Base-by-base conservation (phyloP, 1,140 invertebrate genomes). In the Pseudomyrmex concolor region DNA sequence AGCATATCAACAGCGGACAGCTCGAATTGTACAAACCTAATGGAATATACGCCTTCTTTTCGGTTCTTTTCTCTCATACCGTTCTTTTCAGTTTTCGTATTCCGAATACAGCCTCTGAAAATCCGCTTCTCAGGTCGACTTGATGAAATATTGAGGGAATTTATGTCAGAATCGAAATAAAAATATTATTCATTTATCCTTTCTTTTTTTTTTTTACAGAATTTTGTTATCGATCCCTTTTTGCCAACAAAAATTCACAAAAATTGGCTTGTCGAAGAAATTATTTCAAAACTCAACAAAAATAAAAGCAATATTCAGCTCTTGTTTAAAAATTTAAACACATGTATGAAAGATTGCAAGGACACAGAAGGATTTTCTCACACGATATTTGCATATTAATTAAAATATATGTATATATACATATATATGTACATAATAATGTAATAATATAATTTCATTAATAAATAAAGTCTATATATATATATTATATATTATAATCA, bases 381-480 rank as follows among this genome's bases (percentile, higher is more conserved):
- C 48, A 82, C 48, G 50, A 64, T 10, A 10, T 59, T 70, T 62
- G 13, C 34, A 5, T 54, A 62, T 82, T 74, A 70, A 82, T 82
- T 82, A 82, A 82, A 82, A 82, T 82, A 82, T 82, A 82, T 82
- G 68, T 82, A 54, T 81, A 81, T 81, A 48, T 73, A 73, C 62
- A 57, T 82, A 13, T 64, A 71, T 71, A 43, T 71, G 70, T 43
- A 70, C 19, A 57, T 15, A 51, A 70, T 70, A 70, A 15, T 12
- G 45, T 22, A 13, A 45, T 57, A 71, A 55, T 45, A 57, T 19
- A 68, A 68, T 80, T 59, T 70, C 43, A 70, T 71, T 70, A 71
- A 34, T 78, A 68, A 68, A 68, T 80, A 80, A 80, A 80, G 3
- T 80, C 17, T 71, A 25, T 50, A 43, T 78, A 50, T 80, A 70